Evolutionary conservation across 2,113 vertebrate genomes (phyloP).

Genomic region (Ceratotherium simum): DNA sequence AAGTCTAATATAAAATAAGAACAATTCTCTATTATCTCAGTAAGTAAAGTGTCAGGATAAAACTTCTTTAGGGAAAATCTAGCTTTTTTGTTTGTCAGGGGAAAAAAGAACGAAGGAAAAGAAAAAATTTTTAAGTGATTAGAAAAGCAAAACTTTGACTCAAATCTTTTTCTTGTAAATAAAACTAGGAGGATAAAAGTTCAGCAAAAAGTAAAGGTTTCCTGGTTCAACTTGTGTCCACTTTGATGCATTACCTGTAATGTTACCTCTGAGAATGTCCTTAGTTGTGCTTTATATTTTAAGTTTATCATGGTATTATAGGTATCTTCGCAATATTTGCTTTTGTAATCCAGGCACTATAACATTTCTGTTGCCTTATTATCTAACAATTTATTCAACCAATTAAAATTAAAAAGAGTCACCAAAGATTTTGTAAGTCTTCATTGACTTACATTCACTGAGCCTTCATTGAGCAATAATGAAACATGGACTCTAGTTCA

Average conservation of each 20-base stretch:
- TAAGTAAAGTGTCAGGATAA: not conserved
- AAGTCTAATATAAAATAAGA: not conserved
- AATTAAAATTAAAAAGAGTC: not conserved
- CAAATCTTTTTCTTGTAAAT: not conserved
- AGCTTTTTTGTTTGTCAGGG: not conserved
- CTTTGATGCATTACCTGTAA: not conserved
- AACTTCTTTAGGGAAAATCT: not conserved
- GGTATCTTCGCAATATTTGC: not conserved
- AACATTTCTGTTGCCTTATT: not conserved
- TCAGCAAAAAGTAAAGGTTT: not conserved
- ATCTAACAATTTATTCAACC: not conserved
- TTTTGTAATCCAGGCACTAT: not conserved
- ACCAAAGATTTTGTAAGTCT: not conserved
- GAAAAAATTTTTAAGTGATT: not conserved
- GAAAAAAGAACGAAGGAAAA: not conserved
- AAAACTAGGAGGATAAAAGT: not conserved
- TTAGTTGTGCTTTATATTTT: not conserved
- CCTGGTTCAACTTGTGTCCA: not conserved
- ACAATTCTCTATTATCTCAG: not conserved
- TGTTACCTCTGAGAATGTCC: not conserved
- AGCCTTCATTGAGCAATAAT: not conserved
- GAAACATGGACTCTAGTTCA: not conserved
- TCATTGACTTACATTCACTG: not conserved
- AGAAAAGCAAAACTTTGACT: not conserved
- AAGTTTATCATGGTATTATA: not conserved